These are phyloP conservation scores for Paramacrobiotus metropolitanus DNA, from an alignment of 1,140 invertebrate species.

Conservation along the genomic window DNA sequence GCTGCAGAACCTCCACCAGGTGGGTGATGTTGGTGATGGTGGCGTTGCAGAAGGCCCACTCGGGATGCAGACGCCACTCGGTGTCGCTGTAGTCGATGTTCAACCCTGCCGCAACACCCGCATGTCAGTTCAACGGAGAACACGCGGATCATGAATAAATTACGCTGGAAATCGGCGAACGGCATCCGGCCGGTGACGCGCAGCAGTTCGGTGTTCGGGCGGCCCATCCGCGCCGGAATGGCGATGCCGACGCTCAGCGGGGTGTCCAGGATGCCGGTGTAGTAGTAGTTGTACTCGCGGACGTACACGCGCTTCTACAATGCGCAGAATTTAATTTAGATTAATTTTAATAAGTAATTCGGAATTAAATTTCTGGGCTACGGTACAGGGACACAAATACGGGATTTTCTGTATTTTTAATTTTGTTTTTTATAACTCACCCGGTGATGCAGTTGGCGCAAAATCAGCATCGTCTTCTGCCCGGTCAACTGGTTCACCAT, in stretches of 20 bases:
- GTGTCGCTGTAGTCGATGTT: neutral
- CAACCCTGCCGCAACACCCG: too few relatives aligned
- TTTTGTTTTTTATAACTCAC: neutral
- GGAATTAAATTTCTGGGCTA: too few relatives aligned
- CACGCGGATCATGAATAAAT: too few relatives aligned
- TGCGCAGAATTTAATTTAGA: neutral
- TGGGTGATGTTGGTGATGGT: too few relatives aligned
- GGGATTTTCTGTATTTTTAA: too few relatives aligned
- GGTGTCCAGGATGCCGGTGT: neutral
- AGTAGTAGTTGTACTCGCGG: neutral
- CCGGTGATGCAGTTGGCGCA: neutral
- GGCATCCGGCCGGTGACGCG: neutral
- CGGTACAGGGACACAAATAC: too few relatives aligned
- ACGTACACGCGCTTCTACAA: constrained; percentile 1
- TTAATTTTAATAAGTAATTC: too few relatives aligned
- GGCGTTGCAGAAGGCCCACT: neutral
- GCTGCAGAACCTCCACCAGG: too few relatives aligned
- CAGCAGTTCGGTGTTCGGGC: neutral
- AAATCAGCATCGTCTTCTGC: neutral
- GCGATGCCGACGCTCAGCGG: neutral
- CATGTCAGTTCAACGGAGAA: neutral
- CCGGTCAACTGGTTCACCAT: neutral
- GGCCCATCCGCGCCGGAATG: neutral
- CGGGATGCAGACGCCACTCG: neutral
- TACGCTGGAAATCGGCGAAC: too few relatives aligned